Percentiles rank a stretch among this genome's conserved stretches.
Evolutionary conservation across 2,797 vertebrate genomes (phyloP).

Genomic region (Thalassophryne amazonica): DNA sequence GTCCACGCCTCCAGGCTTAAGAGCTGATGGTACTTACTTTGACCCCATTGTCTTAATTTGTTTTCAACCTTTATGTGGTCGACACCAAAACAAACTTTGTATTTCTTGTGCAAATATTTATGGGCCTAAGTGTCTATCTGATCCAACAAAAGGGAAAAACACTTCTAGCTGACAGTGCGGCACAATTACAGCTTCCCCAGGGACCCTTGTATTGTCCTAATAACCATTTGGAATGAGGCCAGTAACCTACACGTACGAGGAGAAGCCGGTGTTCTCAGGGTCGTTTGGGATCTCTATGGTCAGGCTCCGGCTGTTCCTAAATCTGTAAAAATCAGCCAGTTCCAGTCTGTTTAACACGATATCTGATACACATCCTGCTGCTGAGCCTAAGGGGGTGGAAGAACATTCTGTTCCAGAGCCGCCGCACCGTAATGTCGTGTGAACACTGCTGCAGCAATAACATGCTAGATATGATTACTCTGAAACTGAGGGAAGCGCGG

Average conservation of each 20-base stretch:
- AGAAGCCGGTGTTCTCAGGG: background rate
- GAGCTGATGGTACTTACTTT: no score
- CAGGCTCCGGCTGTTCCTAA: constrained; percentile 8
- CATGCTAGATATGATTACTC: constrained; percentile 14
- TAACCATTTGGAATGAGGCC: background rate
- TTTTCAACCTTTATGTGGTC: no score
- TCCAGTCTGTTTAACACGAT: constrained; percentile 25
- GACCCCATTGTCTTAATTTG: no score
- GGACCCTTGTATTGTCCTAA: background rate
- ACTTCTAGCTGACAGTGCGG: no score
- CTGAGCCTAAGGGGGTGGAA: background rate
- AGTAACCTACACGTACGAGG: background rate
- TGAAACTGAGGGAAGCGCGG: background rate
- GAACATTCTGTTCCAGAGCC: constrained; percentile 21
- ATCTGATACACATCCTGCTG: constrained; percentile 13
- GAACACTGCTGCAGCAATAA: background rate
- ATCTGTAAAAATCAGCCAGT: constrained; percentile 12
- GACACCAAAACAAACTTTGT: no score
- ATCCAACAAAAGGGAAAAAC: no score
- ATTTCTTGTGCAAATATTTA: no score
- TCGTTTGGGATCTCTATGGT: constrained; percentile 5
- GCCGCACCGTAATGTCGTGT: background rate
- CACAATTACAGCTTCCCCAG: no score
- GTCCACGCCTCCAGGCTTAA: no score
- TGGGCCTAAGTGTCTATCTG: no score